Conservation (phyloP, 2,113 vertebrate genomes). For the Nothoprocta perdicaria region DNA sequence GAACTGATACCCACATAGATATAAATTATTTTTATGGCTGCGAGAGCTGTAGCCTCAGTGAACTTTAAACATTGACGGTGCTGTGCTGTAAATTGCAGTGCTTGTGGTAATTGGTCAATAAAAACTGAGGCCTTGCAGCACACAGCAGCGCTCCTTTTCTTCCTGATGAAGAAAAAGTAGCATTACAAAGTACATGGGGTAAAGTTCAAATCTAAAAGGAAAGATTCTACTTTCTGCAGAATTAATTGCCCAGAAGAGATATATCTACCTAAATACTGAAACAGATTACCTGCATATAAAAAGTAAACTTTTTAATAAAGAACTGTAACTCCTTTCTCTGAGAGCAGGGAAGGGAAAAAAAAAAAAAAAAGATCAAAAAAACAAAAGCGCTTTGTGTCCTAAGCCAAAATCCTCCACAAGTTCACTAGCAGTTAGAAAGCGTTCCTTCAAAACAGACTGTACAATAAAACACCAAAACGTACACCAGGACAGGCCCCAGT, state of each 20-base stretch:
- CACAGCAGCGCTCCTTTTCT: neutral
- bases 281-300: neutral
- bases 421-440: neutral
- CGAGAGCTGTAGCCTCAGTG: neutral
- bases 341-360: neutral
- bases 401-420: neutral
- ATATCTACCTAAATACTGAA: neutral
- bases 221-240: neutral
- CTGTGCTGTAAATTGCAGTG: constrained; percentile 8
- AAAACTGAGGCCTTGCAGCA: constrained; percentile 42
- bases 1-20: neutral
- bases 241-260: neutral
- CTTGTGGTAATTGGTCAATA: neutral
- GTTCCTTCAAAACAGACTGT: neutral
- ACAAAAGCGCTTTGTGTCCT: neutral
- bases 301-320: neutral
- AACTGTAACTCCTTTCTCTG: neutral
- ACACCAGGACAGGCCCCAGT: neutral
- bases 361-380: no score
- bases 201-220: neutral
- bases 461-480: neutral
- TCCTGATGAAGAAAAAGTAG: neutral
- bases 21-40: neutral
- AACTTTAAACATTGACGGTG: constrained; percentile 37
- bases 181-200: neutral